Conservation (phyloP, 92 coral and sea anemone species). For the Blastomussa wellsi region DNA sequence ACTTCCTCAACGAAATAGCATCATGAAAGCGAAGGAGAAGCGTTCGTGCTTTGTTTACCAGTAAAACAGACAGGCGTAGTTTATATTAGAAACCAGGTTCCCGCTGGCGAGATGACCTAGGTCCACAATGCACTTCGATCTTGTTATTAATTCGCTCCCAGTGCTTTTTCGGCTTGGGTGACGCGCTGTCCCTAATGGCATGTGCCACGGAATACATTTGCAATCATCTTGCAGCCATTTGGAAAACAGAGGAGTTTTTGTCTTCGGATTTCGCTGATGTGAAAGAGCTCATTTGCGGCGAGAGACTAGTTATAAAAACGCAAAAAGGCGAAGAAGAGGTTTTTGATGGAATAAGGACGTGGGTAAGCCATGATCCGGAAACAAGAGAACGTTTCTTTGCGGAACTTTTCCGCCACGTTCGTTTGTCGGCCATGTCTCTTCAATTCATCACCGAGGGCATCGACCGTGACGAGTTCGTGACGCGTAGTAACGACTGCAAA, state of each 20-base stretch:
- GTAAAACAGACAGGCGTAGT: too few relatives aligned
- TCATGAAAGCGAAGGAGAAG: too few relatives aligned
- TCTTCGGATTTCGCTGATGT: background rate
- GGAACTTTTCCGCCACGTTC: constrained; percentile 27
- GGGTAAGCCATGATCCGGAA: constrained; percentile 26
- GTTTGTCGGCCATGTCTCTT: constrained; percentile 28
- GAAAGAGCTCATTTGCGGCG: constrained; percentile 22
- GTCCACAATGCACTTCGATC: too few relatives aligned
- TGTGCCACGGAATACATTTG: constrained; percentile 30
- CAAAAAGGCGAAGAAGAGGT: constrained; percentile 36
- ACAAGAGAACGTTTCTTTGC: constrained; percentile 12
- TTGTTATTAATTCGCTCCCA: too few relatives aligned
- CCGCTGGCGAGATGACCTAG: too few relatives aligned
- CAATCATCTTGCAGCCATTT: constrained; percentile 24
- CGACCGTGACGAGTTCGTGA: constrained; percentile 33
- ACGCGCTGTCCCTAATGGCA: too few relatives aligned
- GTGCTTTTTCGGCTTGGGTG: too few relatives aligned
- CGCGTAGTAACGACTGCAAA: constrained; percentile 27
- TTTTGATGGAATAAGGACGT: constrained; percentile 28
- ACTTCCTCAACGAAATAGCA: too few relatives aligned
- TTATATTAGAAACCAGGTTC: too few relatives aligned
- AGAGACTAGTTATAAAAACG: constrained; percentile 19
- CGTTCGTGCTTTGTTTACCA: too few relatives aligned
- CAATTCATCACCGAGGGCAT: constrained; percentile 14
- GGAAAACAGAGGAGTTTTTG: constrained; percentile 36